phyloP scores from a whole-genome alignment of 2,113 vertebrate species.

The Castor canadensis region DNA sequence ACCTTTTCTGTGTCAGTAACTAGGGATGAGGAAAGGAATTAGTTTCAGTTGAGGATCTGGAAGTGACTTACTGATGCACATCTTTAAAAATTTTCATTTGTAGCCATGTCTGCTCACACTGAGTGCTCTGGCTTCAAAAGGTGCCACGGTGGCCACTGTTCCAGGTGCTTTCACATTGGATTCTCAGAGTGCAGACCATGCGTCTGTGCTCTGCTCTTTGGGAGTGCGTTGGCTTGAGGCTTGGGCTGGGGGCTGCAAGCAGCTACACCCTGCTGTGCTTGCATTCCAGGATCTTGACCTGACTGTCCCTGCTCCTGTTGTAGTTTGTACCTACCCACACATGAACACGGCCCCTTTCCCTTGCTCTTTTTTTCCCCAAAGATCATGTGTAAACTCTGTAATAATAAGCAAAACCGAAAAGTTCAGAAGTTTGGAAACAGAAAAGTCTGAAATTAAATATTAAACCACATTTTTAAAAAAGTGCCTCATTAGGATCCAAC shows the following conservation, averaged over 20 bases:
- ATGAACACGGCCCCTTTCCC: background rate
- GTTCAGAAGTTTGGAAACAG: constrained; percentile 15
- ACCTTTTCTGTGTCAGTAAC: background rate
- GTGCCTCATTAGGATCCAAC: background rate
- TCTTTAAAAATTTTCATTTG: background rate
- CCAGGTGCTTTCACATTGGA: background rate
- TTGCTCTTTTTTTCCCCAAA: background rate
- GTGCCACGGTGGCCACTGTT: background rate
- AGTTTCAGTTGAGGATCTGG: background rate
- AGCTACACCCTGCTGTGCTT: background rate
- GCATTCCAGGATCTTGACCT: background rate
- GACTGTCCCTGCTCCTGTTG: fast-evolving
- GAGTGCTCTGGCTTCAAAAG: background rate
- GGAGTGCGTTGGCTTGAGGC: background rate
- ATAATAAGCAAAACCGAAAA: constrained; percentile 20
- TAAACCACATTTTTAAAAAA: background rate
- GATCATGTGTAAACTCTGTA: background rate
- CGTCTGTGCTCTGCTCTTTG: background rate
- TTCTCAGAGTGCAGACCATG: background rate
- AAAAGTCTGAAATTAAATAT: background rate
- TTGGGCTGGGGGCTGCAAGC: background rate
- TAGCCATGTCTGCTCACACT: background rate
- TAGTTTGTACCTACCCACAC: background rate
- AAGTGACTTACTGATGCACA: background rate
- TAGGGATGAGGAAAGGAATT: background rate